Evolutionary conservation across 1,140 invertebrate species (phyloP), one percentile per base, ranked within the genome.

Genomic region (Schmidtea mediterranea): DNA sequence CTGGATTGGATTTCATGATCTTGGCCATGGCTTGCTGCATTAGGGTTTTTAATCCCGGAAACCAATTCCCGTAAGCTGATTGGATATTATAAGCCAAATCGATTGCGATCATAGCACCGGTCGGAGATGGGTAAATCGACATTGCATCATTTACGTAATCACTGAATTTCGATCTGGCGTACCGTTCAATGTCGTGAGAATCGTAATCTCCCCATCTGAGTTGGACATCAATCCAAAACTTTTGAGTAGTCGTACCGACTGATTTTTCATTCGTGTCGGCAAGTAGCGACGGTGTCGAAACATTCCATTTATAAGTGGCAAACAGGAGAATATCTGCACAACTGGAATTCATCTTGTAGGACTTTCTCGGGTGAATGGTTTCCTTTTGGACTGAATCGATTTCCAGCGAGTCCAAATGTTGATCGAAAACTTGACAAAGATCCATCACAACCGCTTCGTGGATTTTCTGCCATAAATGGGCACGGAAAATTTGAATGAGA

Each of bases 371-470:
- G 75, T 98, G 92, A 57, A 98, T 98, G 0, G 92, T 97, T 69
- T 98, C 92, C 62, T 98, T 98, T 64, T 98, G 92, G 0, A 98
- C 90, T 0, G 92, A 98, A 68, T 97, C 89, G 54, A 98, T 95
- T 70, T 97, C 90, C 2, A 98, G 63, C 0, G 92, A 90, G 67
- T 98, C 92, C 16, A 98, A 67, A 65, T 98, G 90, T 71, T 95
- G 89, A 74, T 97, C 90, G 62, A 97, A 97, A 2, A 97, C 82
- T 71, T 94, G 87, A 76, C 92, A 98, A 51, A 97, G 71, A 75
- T 98, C 92, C 92, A 98, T 97, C 18, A 97, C 90, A 53, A 98
- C 87, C 2, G 84, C 92, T 61, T 98, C 92, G 62, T 98, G 92
- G 38, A 98, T 87, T 62, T 98, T 98, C 65, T 98, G 90, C 92